Evolutionary conservation across 2,888 invertebrate species (phyloP).

Genomic region (Escarpia spicata): DNA sequence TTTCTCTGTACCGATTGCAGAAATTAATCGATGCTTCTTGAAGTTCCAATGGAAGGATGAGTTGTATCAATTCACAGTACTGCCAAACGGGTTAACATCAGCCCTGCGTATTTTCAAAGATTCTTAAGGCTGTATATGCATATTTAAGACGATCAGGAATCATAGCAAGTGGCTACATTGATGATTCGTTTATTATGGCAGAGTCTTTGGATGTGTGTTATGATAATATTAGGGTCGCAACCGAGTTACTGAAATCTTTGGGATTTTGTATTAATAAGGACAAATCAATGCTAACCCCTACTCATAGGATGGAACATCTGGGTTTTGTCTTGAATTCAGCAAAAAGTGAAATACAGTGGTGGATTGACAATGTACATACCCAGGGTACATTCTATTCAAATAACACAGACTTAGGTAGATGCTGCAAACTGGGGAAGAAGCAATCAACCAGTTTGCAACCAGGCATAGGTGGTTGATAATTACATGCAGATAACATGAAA

Average conservation of each 20-base stretch:
- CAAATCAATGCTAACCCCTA: not conserved
- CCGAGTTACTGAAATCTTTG: slow-evolving; percentile 22
- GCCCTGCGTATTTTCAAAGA: not conserved
- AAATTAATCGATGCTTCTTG: slow-evolving; percentile 31
- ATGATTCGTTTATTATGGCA: not conserved
- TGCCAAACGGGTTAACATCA: slow-evolving; percentile 35
- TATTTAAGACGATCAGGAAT: not conserved
- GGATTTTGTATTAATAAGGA: not conserved
- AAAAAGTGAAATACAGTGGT: slow-evolving; percentile 32
- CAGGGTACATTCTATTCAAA: slow-evolving; percentile 26
- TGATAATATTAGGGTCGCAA: not conserved
- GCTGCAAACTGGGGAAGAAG: too few species aligned
- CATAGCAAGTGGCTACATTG: not conserved
- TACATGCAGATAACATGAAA: too few species aligned
- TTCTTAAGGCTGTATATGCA: not conserved
- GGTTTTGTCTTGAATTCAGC: not conserved
- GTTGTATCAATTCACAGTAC: slow-evolving; percentile 31
- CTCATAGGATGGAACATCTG: not conserved
- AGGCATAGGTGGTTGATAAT: too few species aligned
- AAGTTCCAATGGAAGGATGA: slow-evolving; percentile 36
- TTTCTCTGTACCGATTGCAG: slow-evolving; percentile 35
- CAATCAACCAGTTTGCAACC: too few species aligned
- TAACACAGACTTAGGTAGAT: too few species aligned
- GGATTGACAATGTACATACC: slow-evolving; percentile 34
- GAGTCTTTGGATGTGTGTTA: not conserved